phyloP scores from a whole-genome alignment of 1,140 invertebrate species.

The Coelopa frigida region DNA sequence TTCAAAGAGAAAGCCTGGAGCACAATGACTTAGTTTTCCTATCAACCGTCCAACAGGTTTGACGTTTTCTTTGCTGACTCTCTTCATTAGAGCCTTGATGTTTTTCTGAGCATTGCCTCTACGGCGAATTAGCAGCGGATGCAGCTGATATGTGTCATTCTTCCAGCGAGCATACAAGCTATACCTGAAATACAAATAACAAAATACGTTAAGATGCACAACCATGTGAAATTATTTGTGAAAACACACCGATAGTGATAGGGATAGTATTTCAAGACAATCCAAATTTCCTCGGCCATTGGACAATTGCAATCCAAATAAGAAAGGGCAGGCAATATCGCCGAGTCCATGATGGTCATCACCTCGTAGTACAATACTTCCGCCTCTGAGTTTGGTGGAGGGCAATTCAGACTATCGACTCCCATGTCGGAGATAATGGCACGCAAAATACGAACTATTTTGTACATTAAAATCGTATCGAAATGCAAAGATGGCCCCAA shows the following conservation, averaged over 20 bases:
- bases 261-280: slow-evolving; percentile 81
- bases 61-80: slow-evolving; percentile 97
- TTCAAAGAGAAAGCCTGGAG: slow-evolving; percentile 92
- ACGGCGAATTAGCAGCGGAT: slow-evolving; percentile 74
- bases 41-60: slow-evolving; percentile 92
- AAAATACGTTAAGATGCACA: slow-evolving; percentile 1
- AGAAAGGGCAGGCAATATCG: slow-evolving; percentile 81
- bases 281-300: slow-evolving; percentile 93
- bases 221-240: too few species aligned
- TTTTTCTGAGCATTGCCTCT: slow-evolving; percentile 81
- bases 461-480: slow-evolving; percentile 84
- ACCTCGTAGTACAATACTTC: slow-evolving; percentile 55
- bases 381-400: slow-evolving; percentile 26
- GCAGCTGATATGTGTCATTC: slow-evolving; percentile 72
- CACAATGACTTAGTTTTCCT: slow-evolving; percentile 93
- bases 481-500: slow-evolving; percentile 82
- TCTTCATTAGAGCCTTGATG: slow-evolving; percentile 95
- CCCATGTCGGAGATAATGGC: slow-evolving; percentile 35
- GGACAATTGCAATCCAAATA: slow-evolving; percentile 92
- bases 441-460: slow-evolving; percentile 60
- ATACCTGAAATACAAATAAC: slow-evolving; percentile 52
- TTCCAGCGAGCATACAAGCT: slow-evolving; percentile 92
- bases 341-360: slow-evolving; percentile 76
- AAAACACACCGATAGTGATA: slow-evolving; percentile 74
- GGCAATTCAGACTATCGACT: slow-evolving; percentile 34